phyloP scores from a whole-genome alignment of 2,797 vertebrate species.

The Synaphobranchus kaupii region DNA sequence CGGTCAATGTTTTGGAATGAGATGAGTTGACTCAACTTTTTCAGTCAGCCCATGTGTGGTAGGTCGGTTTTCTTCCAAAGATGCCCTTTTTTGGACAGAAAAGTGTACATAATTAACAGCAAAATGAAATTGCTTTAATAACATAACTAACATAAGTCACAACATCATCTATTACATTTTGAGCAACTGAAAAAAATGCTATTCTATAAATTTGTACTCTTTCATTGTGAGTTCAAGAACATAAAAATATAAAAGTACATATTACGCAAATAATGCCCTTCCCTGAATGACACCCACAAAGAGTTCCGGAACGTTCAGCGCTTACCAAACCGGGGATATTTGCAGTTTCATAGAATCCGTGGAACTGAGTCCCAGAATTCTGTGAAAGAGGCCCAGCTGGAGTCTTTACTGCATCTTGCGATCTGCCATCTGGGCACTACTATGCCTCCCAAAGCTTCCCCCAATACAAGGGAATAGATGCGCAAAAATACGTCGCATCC shows the following conservation, averaged over 20 bases:
- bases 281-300: slow-evolving; percentile 56
- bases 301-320: slow-evolving; percentile 51
- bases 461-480: not conserved
- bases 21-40: not conserved
- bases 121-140: not conserved
- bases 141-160: not conserved
- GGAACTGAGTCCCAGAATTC: slow-evolving; percentile 34
- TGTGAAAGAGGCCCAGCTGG: slow-evolving; percentile 57
- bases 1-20: not conserved
- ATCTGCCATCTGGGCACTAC: slow-evolving; percentile 39
- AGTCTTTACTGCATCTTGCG: slow-evolving; percentile 51
- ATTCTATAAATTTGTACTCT: not conserved
- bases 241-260: not conserved
- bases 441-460: not conserved
- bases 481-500: not conserved
- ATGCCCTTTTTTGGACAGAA: not conserved
- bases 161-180: not conserved
- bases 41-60: not conserved
- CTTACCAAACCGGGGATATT: slow-evolving; percentile 45
- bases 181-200: not conserved
- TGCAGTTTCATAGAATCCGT: slow-evolving; percentile 46
- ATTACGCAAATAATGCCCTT: not conserved
- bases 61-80: not conserved
- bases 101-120: not conserved
- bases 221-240: not conserved